Evolutionary conservation across 2,113 vertebrate species (phyloP).

Genomic region (Theristicus caerulescens): DNA sequence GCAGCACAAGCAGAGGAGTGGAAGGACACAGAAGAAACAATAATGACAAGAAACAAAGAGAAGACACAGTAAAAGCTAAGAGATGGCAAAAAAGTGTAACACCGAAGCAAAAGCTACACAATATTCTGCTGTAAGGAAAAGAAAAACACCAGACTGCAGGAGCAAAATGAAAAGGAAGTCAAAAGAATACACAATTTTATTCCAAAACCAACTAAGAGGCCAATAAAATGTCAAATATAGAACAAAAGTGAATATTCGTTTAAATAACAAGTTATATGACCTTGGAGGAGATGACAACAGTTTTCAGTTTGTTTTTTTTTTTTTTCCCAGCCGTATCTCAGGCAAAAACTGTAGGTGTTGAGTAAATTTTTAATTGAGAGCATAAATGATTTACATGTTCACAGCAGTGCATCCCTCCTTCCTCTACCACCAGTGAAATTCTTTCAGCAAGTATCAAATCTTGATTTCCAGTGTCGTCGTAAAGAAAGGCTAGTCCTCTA

Average conservation of each 20-base stretch:
- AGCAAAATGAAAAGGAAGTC: neutral
- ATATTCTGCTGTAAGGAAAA: neutral
- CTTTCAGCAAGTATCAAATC: neutral
- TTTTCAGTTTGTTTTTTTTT: neutral
- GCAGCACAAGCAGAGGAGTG: neutral
- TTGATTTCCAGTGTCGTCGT: neutral
- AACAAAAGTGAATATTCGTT: neutral
- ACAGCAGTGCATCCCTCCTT: neutral
- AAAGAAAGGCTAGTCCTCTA: neutral
- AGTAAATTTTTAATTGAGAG: conserved; percentile 41
- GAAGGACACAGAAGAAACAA: neutral
- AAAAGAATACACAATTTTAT: neutral
- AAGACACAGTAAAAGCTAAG: neutral
- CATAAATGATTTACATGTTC: conserved; percentile 31
- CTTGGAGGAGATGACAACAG: neutral
- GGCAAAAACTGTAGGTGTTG: neutral
- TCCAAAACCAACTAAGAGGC: neutral
- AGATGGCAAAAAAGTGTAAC: neutral
- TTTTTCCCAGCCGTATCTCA: neutral
- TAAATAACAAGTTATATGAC: neutral
- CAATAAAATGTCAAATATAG: neutral
- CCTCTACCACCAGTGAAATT: neutral
- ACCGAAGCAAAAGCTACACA: neutral
- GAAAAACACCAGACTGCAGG: neutral
- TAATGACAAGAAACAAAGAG: neutral